phyloP scores from a whole-genome alignment of 1,140 invertebrate species.

The Homalodisca vitripennis region DNA sequence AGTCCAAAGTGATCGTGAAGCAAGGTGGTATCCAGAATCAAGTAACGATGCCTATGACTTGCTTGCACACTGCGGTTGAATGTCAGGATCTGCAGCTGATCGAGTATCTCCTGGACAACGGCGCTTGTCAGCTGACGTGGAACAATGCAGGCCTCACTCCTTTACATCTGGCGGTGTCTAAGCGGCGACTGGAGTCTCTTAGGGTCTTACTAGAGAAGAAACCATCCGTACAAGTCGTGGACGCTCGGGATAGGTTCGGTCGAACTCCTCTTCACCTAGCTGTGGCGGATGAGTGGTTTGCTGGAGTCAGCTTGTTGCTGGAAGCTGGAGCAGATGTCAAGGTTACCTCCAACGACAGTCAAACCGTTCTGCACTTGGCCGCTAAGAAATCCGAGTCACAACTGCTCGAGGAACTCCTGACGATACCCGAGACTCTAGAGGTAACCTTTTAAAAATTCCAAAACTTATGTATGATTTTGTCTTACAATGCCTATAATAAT shows the following conservation, averaged over 20 bases:
- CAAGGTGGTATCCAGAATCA: constrained; percentile 28
- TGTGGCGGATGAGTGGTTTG: constrained; percentile 58
- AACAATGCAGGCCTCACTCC: constrained; percentile 59
- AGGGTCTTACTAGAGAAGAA: constrained; percentile 50
- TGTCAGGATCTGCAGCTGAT: constrained; percentile 44
- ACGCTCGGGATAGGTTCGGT: constrained; percentile 58
- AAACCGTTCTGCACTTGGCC: constrained; percentile 58
- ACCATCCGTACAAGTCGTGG: constrained; percentile 48
- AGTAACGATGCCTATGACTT: constrained; percentile 24
- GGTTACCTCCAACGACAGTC: constrained; percentile 58
- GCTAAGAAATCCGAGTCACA: constrained; percentile 58
- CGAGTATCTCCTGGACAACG: constrained; percentile 47
- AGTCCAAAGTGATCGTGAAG: constrained; percentile 29
- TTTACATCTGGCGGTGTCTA: constrained; percentile 57
- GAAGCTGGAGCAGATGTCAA: constrained; percentile 68
- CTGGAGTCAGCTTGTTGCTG: constrained; percentile 60
- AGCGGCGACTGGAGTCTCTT: constrained; percentile 48
- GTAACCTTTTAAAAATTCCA: no score
- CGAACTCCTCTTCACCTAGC: constrained; percentile 81
- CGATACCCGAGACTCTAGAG: constrained; percentile 54
- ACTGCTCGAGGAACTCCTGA: constrained; percentile 59
- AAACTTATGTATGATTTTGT: no score
- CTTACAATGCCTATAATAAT: no score
- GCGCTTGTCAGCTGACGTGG: constrained; percentile 47
- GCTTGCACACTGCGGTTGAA: constrained; percentile 35